Base-by-base conservation (phyloP, 1,140 invertebrate genomes). In the Drosophila albomicans region DNA sequence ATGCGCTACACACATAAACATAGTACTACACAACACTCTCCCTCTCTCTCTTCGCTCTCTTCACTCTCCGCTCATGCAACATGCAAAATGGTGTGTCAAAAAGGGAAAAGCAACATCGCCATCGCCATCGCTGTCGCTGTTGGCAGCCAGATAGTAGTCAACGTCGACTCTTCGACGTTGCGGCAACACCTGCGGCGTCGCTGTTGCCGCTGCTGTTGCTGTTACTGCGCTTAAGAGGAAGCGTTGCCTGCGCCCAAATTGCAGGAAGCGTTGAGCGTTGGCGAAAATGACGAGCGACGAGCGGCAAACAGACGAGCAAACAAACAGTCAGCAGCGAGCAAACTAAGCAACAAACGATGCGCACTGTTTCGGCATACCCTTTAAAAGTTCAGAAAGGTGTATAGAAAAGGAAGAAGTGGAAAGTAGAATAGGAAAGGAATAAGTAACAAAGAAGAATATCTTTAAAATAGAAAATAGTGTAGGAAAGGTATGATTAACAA, bases 61-160 rank as follows among this genome's bases (percentile, higher is more conserved):
- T 59, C 51, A 51, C 16, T 13, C 54, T 25, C 66, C 49, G 59
- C 41, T 78, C 75, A 81, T 82, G 78, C 82, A 78, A 86, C 82
- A 88, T 88, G 74, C 77, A 84, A 80, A 88, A 80, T 88, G 59
- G 63, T 75, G 84, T 84, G 84, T 78, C 84, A 82, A 74, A 88
- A 82, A 80, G 79, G 84, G 20, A 25, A 88, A 88, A 80, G 84
- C 72, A 81, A 65, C 62, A 52, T 65, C 69, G 62, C 65, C 63
- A 57, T 51, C 68, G 73, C 49, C 20, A 25, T 20, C 20, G 20
- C 3, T 1, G 1, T 25, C 68, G 73, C 52, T 75, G 67, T 52
- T 48, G 15, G 7, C 45, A 25, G 52, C 51, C 51, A 66, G 52
- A 66, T 73, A 59, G 35, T 48, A 73, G 64, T 32, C 63, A 54